These are phyloP conservation scores for Suricata suricatta DNA, from an alignment of 2,113 vertebrate genomes.

Conservation along the genomic window DNA sequence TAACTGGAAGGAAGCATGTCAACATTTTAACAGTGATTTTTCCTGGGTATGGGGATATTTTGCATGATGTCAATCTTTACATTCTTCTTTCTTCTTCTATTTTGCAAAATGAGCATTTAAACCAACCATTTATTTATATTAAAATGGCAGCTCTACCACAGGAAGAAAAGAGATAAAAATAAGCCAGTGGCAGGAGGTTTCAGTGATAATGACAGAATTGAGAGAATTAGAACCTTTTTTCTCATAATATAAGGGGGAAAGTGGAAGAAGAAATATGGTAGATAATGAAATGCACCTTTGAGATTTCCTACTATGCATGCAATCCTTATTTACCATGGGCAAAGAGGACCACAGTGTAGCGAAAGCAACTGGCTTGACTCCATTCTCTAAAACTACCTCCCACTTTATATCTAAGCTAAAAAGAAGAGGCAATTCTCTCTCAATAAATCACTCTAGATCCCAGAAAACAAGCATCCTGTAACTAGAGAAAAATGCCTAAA, in stretches of 20 bases:
- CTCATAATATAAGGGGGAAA: neutral
- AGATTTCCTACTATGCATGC: neutral
- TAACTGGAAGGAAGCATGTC: neutral
- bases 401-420: neutral
- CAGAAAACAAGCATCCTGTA: neutral
- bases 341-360: neutral
- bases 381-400: neutral
- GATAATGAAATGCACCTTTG: neutral
- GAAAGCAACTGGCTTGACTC: neutral
- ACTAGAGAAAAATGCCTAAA: neutral
- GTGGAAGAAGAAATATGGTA: neutral
- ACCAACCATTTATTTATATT: neutral
- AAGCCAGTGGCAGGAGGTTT: neutral
- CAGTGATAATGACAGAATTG: neutral
- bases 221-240: neutral
- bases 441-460: neutral
- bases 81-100: neutral
- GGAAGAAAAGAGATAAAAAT: neutral
- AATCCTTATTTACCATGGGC: neutral
- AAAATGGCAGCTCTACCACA: neutral
- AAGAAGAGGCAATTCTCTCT: neutral
- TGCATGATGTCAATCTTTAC: neutral
- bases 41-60: neutral
- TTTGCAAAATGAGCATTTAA: conserved; percentile 1
- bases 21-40: neutral